Base-by-base conservation (phyloP, 2,888 invertebrate species). In the Aphidoletes aphidimyza region DNA sequence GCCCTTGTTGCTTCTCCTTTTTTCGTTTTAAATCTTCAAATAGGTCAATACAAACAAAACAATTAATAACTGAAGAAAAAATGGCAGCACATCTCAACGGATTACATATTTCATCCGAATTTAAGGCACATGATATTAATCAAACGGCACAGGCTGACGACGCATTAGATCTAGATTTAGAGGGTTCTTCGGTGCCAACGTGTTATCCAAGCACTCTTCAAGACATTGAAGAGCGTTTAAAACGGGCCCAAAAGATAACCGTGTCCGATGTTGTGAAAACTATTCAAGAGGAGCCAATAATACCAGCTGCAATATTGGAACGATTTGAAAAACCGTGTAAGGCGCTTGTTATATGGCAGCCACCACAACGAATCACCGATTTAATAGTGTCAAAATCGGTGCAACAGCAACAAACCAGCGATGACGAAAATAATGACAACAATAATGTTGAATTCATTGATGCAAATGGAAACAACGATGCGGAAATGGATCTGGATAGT, bases 341-440 rank as follows among this genome's bases (percentile, higher is more conserved):
- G 90, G 95, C 96, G 3, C 88, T 96, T 86, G 95, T 96, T 0
- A 92, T 95, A 14, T 96, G 96, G 96, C 93, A 94, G 88, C 95
- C 96, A 0, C 92, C 92, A 37, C 91, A 91, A 86, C 91, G 91
- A 86, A 90, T 91, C 5, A 86, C 86, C 83, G 85, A 87, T 45
- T 85, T 88, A 14, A 54, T 83, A 54, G 85, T 85, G 22, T 39
- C 84, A 26, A n/a, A 1, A 37, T 22, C 47, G 3, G 47, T 85
- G 14, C 83, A 85, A 30, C 34, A 85, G 42, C 84, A 85, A 6
- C 69, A 84, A 30, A 84, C 69, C 26, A 88, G 87, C n/a, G 88
- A 88, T 85, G 88, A 87, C 85, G 87, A 88, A 49, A 88, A 89
- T 85, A 88, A 89, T 81, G 86, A 87, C 85, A 89, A 89, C 86